Base-by-base conservation (phyloP, 2,797 vertebrate genomes). In the Smutsia temminckii region DNA sequence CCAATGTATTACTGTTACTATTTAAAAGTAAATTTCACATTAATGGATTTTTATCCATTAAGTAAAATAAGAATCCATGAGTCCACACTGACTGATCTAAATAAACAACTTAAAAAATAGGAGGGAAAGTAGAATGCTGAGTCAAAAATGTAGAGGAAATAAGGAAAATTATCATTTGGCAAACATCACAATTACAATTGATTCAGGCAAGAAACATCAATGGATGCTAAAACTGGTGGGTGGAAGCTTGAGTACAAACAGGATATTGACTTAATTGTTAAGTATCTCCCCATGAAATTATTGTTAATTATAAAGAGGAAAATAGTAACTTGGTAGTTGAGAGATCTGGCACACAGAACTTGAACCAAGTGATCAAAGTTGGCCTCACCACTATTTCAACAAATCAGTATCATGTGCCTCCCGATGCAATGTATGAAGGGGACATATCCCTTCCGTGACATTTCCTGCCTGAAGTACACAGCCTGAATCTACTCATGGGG, bases 351-450 rank as follows among this genome's bases (percentile, higher is more conserved):
- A 83, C 18, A 51, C 20, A 61, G 57, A 74, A 87, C 34, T 40
- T 80, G 4, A 84, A 37, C 55, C 53, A 32, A 91, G 10, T 37
- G 69, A 77, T 63, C 57, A 40, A 34, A 74, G 66, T 69, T 77
- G 68, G 29, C 37, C 6, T 81, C 79, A 46, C 5, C 8, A 2
- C 11, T 75, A 37, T 21, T 12, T 3, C 0, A 25, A 40, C 11
- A 49, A 25, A 42, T 29, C 8, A 1, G 2, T 40, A 14, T 21
- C 49, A 64, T 7, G 6, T 27, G 34, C 25, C 78, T 77, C 34
- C 46, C 5, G 9, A 51, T 11, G 6, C 1, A 17, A 3, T 3
- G 17, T n/a, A 1, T 0, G 8, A n/a, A 21, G 13, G 8, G 29
- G 46, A 14, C 34, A 34, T 13, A 7, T 5, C 21, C 5, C n/a